Percentiles rank a stretch among this genome's conserved stretches.
Evolutionary conservation across 2,797 vertebrate genomes (phyloP).

Genomic region (Danio tinwini): DNA sequence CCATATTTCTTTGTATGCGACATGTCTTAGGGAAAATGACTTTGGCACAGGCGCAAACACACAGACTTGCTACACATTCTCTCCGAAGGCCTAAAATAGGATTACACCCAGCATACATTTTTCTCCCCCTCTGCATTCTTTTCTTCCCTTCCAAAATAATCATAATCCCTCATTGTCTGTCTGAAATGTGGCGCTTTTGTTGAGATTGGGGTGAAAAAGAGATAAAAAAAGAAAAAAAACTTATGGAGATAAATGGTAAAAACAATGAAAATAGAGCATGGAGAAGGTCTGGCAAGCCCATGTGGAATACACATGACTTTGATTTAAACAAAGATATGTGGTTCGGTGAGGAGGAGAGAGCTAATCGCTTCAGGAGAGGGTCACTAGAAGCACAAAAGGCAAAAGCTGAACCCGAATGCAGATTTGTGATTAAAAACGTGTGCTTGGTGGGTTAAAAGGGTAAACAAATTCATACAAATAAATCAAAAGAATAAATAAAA

Average conservation of each 20-base stretch:
- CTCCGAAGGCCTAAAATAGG: conserved; percentile 42
- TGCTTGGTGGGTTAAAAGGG: background rate
- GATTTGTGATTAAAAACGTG: conserved; percentile 38
- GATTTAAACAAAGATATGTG: conserved; percentile 73
- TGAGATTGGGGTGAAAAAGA: conserved; percentile 51
- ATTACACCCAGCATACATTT: conserved; percentile 48
- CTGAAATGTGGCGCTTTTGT: conserved; percentile 58
- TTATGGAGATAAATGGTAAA: conserved; percentile 63
- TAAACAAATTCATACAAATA: conserved; percentile 2
- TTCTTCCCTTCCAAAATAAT: conserved; percentile 69
- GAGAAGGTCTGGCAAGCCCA: conserved; percentile 65
- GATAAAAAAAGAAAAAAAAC: conserved; percentile 31
- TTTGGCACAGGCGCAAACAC: conserved; percentile 43
- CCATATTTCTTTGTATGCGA: conserved; percentile 29
- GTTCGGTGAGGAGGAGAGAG: conserved; percentile 29
- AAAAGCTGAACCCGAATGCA: conserved; percentile 24
- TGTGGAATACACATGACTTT: conserved; percentile 75
- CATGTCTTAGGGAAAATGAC: conserved; percentile 45
- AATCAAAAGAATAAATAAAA: conserved; percentile 26
- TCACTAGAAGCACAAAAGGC: conserved; percentile 39
- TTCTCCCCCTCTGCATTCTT: conserved; percentile 64
- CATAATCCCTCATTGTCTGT: conserved; percentile 62
- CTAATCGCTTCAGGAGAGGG: conserved; percentile 47
- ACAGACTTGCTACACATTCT: conserved; percentile 44
- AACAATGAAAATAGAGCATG: conserved; percentile 71